Evolutionary conservation across 2,888 invertebrate species (phyloP), one percentile per base, ranked within the genome.

Genomic region (Cataglyphis cursor): DNA sequence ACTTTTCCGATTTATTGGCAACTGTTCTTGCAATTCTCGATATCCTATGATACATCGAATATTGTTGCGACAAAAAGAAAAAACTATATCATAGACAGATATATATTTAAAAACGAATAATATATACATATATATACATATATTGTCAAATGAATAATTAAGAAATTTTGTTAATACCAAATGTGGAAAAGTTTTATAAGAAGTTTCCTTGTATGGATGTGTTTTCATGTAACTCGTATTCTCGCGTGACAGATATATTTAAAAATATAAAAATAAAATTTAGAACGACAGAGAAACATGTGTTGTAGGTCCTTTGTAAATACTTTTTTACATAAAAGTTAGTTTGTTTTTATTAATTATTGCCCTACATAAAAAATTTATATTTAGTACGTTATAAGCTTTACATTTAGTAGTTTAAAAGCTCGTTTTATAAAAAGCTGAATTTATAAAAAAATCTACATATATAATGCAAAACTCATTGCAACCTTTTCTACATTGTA

Each of bases 1-100:
- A 76, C 68, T 68, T 76, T 57, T 68, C 28, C 38, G 68, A 66
- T 68, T 57, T n/a, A 38, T 57, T 57, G 66, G 21, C 51, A 21
- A 38, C 35, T 62, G n/a, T 64, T n/a, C 35, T 76, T 15, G 68
- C 68, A 68, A 57, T 65, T 1, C 15, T 31, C 41, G 15, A 65
- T 76, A 66, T 57, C 54, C 15, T n/a, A n/a, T 76, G 41, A 68
- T 38, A 5, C 41, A 76, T 76, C 12, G 54, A 68, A 68, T 76
- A 68, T 76, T 41, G 28, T 28, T 38, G 41, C 28, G 41, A 68
- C 35, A 57, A 10, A 64, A 51, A 51, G 41, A 5, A 51, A 62
- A 44, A 10, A 54, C 24, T 2, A 1, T 10, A 24, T 31, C 0
- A 28, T 64, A 15, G 24, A 59, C 44, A 38, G 3, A 9, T n/a